Evolutionary conservation across 2,888 invertebrate genomes (phyloP).

Genomic region (Polydrusus pterygomalis): DNA sequence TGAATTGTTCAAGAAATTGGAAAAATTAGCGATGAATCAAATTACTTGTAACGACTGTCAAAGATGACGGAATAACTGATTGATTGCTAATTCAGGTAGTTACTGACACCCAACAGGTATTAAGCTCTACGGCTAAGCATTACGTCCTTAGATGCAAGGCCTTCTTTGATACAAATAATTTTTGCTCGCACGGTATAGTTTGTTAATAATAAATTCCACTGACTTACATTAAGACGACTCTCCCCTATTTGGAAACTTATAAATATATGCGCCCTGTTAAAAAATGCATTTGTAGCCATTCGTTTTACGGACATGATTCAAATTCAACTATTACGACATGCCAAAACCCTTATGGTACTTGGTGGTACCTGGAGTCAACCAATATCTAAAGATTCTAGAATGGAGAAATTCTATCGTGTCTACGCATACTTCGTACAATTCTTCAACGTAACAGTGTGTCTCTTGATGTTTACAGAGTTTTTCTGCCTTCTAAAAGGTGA

Average conservation of each 20-base stretch:
- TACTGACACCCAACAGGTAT: too few relatives aligned
- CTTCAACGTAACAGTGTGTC: not conserved
- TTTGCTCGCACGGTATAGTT: too few relatives aligned
- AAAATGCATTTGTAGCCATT: not conserved
- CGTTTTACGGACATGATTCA: not conserved
- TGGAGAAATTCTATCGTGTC: slow-evolving; percentile 10
- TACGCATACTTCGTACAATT: slow-evolving; percentile 29
- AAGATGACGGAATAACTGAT: too few relatives aligned
- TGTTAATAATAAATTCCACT: not conserved
- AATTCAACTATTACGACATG: slow-evolving; percentile 23
- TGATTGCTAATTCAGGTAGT: too few relatives aligned
- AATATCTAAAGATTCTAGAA: not conserved
- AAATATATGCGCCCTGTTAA: not conserved
- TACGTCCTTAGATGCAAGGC: too few relatives aligned
- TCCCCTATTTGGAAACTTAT: not conserved
- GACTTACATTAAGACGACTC: not conserved
- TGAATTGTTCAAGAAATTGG: too few relatives aligned
- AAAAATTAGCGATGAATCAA: too few relatives aligned
- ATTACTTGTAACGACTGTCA: too few relatives aligned
- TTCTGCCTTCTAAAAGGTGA: slow-evolving; percentile 22
- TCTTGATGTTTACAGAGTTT: slow-evolving; percentile 27
- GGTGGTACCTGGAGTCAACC: slow-evolving; percentile 36
- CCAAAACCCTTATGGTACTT: slow-evolving; percentile 31
- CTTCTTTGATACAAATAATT: too few relatives aligned
- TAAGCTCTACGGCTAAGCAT: too few relatives aligned